phyloP scores from a whole-genome alignment of 2,888 invertebrate genomes.

The Noctua pronuba region DNA sequence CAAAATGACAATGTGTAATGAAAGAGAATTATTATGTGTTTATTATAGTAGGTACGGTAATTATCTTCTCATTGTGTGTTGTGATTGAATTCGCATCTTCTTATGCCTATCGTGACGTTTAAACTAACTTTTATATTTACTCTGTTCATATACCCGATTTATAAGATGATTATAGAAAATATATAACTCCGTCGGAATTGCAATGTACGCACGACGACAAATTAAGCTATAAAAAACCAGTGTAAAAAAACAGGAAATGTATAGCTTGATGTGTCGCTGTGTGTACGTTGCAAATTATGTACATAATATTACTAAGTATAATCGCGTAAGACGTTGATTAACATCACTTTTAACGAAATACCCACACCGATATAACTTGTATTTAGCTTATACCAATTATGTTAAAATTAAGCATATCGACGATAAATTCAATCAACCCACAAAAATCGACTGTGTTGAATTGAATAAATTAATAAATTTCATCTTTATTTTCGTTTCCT shows the following conservation, averaged over 20 bases:
- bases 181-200: constrained; percentile 34
- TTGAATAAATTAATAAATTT: constrained; percentile 15
- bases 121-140: constrained; percentile 49
- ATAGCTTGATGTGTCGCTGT: too few relatives aligned
- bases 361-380: constrained; percentile 43
- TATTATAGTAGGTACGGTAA: constrained; percentile 18
- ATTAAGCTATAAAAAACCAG: too few relatives aligned
- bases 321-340: constrained; percentile 46
- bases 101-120: constrained; percentile 34
- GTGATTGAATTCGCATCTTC: constrained; percentile 53
- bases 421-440: constrained; percentile 9
- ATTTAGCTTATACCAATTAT: constrained; percentile 16
- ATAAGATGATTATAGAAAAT: constrained; percentile 35
- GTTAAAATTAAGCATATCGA: constrained; percentile 28
- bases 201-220: neutral
- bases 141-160: constrained; percentile 41
- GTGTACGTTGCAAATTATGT: constrained; percentile 36
- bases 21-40: constrained; percentile 49
- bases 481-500: neutral
- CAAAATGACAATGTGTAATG: constrained; percentile 55
- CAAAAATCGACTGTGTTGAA: neutral
- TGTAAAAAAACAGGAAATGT: too few relatives aligned
- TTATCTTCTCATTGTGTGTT: constrained; percentile 48
- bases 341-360: constrained; percentile 54
- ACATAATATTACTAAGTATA: constrained; percentile 41